Evolutionary conservation across 2,113 vertebrate species (phyloP), one percentile per base, ranked within the genome.

Genomic region (Sturnira hondurensis): DNA sequence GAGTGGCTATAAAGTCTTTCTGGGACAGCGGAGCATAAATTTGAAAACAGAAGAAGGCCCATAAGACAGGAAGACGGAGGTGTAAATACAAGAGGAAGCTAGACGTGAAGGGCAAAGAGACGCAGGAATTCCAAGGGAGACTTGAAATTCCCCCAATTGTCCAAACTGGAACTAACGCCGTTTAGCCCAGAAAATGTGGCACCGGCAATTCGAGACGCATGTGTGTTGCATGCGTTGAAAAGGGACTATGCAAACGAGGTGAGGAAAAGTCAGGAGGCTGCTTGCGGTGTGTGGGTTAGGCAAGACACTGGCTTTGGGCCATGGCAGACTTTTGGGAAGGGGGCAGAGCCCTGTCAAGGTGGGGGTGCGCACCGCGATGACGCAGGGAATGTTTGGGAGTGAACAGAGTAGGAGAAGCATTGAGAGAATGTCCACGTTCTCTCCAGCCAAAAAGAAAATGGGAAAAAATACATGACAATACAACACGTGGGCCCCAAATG

Each of bases 321-420:
- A 15, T 41, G 28, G 43, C 7, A 31, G 31, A 13, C 5, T 11
- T 17, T 16, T 4, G 3, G 28, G 1, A 1, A 33, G 16, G 41
- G 28, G 87, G 11, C 10, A 67, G 20, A 52, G 31, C 20, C 71
- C 54, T 5, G 1, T 0, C 41, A 52, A 54, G 61, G 45, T 31
- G 43, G 14, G 36, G 17, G 0, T 10, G 28, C 12, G 8, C 22
- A 8, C 0, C 45, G 50, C 65, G 31, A 22, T 3, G 1, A 28
- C 8, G 16, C 17, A 56, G 4, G 11, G 24, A 7, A n/a, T n/a
- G 3, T 14, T 2, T 0, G 0, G n/a, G 33, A 4, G 22, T 16
- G 8, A 63, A 10, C 1, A 0, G 12, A 52, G 5, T 1, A 15
- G 28, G 58, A 56, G 47, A 78, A 78, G 45, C 0, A 16, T 0